Conservation (phyloP, 2,888 invertebrate species). For the Andrena fulva region DNA sequence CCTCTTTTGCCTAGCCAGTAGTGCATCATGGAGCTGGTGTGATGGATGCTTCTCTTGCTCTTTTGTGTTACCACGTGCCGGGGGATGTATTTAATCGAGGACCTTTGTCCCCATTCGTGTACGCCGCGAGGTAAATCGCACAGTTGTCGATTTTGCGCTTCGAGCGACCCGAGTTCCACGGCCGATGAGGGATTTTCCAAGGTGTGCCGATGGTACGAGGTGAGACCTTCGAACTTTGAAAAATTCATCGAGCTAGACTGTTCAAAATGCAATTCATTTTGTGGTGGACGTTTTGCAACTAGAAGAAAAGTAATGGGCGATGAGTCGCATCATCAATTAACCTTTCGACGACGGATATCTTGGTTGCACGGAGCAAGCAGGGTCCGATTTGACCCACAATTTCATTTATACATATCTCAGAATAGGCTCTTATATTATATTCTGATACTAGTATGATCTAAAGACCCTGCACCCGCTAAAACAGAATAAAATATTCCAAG, state of each 20-base stretch:
- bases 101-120: not conserved
- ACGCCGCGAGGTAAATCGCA: not conserved
- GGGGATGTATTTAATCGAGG: constrained; percentile 34
- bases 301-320: not conserved
- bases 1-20: constrained; percentile 32
- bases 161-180: constrained; percentile 1
- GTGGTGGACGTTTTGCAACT: too few relatives aligned
- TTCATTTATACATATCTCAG: too few relatives aligned
- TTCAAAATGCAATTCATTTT: not conserved
- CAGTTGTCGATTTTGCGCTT: not conserved
- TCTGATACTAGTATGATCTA: too few relatives aligned
- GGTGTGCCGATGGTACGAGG: constrained; percentile 19
- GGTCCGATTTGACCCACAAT: too few relatives aligned
- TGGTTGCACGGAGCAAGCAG: too few relatives aligned
- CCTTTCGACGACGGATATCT: too few relatives aligned
- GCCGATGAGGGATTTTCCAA: not conserved
- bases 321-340: too few relatives aligned
- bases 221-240: constrained; percentile 21
- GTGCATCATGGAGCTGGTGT: constrained; percentile 48
- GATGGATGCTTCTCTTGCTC: constrained; percentile 30
- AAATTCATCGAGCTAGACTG: not conserved
- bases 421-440: too few relatives aligned
- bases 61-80: not conserved
- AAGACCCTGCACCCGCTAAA: too few relatives aligned
- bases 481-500: not conserved